Evolutionary conservation across 2,888 invertebrate species (phyloP).

Genomic region (Melinopterus prodromus): DNA sequence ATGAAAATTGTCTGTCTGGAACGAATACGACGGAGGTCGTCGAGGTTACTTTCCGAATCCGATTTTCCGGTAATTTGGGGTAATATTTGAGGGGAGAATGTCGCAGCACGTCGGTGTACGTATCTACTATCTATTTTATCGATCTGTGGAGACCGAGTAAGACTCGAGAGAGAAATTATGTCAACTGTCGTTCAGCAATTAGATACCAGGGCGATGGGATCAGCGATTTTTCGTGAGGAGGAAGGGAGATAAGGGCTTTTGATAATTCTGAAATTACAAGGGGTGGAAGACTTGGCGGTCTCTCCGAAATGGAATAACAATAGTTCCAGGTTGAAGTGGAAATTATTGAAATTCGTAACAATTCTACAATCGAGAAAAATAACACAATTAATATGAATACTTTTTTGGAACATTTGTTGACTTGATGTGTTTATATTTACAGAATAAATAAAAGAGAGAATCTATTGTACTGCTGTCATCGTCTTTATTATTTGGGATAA

Average conservation of each 20-base stretch:
- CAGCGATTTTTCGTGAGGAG: not conserved
- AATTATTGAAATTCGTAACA: no score
- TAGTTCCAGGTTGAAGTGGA: not conserved
- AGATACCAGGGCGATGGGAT: not conserved
- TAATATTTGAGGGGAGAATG: not conserved
- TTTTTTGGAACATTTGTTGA: no score
- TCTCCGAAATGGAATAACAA: not conserved
- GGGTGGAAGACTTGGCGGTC: not conserved
- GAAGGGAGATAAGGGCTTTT: not conserved
- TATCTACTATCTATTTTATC: not conserved
- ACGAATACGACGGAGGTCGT: not conserved
- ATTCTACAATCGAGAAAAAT: no score
- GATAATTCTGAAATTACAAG: not conserved
- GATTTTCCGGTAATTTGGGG: not conserved
- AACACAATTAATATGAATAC: no score
- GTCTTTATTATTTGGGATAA: no score
- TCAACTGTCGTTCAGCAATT: conserved; percentile 4
- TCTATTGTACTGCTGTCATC: no score
- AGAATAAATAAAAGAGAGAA: no score
- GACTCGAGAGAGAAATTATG: not conserved
- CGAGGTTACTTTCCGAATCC: not conserved
- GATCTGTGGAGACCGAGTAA: not conserved
- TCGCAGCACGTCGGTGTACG: not conserved
- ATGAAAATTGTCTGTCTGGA: not conserved
- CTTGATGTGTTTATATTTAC: no score